Conservation (phyloP, 2,113 vertebrate genomes). For the Cygnus atratus region DNA sequence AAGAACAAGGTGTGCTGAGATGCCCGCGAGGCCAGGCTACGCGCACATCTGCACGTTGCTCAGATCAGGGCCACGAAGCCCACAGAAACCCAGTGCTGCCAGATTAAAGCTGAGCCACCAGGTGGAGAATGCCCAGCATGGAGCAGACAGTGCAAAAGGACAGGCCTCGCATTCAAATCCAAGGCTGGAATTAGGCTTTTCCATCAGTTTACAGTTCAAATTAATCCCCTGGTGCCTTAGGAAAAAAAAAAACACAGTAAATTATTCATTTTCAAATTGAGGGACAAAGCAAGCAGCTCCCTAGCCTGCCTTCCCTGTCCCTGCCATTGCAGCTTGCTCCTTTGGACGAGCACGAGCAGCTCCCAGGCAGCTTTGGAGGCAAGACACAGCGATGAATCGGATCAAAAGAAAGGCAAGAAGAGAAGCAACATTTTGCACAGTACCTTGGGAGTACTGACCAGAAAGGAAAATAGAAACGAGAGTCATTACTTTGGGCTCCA, state of each 20-base stretch:
- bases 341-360: fast-evolving
- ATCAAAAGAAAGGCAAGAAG: not conserved
- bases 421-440: fast-evolving
- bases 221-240: not conserved
- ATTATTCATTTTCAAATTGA: not conserved
- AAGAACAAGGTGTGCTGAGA: not conserved
- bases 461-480: not conserved
- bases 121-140: not conserved
- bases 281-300: not conserved
- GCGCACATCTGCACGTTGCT: fast-evolving
- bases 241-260: not conserved
- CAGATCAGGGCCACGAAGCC: fast-evolving
- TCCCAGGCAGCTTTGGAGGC: fast-evolving
- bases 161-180: not conserved
- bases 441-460: not conserved
- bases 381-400: not conserved
- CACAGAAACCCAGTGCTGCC: not conserved
- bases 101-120: not conserved
- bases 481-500: not conserved
- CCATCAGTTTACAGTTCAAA: not conserved
- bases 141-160: not conserved
- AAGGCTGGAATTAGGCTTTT: not conserved
- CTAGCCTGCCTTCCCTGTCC: not conserved
- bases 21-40: not conserved
- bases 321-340: not conserved